A percentile compares a stretch with the other conserved stretches of the same genome.
phyloP scores from a whole-genome alignment of 2,113 vertebrate genomes.

The Hyla sarda region DNA sequence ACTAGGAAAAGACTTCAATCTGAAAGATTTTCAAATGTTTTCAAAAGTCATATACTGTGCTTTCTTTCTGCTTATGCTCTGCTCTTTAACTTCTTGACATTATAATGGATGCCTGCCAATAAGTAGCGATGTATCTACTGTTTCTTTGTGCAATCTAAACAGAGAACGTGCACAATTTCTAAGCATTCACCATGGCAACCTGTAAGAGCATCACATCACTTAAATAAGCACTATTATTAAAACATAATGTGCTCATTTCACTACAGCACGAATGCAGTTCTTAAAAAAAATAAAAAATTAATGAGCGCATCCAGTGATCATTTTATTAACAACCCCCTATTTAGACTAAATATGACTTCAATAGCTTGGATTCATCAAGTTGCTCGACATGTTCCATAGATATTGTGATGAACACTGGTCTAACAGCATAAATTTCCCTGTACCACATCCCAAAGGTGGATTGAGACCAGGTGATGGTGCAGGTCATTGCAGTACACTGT shows the following conservation, averaged over 20 bases:
- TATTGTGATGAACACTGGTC: too few species aligned
- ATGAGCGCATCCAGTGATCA: neutral
- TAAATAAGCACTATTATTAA: neutral
- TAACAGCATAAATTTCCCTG: neutral
- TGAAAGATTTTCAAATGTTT: neutral
- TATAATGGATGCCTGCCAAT: slow-evolving; percentile 29
- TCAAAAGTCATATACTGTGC: slow-evolving; percentile 1
- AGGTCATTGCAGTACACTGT: neutral
- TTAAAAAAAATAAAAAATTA: neutral
- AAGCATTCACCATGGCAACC: neutral
- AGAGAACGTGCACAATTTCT: slow-evolving; percentile 6
- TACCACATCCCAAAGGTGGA: neutral
- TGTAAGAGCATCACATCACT: neutral
- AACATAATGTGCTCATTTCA: neutral
- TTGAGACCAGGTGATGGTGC: neutral
- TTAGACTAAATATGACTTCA: neutral
- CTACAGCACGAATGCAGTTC: neutral
- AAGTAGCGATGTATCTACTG: neutral
- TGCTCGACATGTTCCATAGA: neutral
- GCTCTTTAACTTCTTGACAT: slow-evolving; percentile 23
- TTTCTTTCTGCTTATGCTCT: neutral
- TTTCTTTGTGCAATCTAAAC: slow-evolving; percentile 10
- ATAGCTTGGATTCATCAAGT: neutral
- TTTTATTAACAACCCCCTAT: neutral
- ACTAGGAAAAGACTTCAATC: neutral